Percentiles rank a stretch among this genome's conserved stretches.
Conservation (phyloP, 2,888 invertebrate genomes). For the Portevinia maculata region DNA sequence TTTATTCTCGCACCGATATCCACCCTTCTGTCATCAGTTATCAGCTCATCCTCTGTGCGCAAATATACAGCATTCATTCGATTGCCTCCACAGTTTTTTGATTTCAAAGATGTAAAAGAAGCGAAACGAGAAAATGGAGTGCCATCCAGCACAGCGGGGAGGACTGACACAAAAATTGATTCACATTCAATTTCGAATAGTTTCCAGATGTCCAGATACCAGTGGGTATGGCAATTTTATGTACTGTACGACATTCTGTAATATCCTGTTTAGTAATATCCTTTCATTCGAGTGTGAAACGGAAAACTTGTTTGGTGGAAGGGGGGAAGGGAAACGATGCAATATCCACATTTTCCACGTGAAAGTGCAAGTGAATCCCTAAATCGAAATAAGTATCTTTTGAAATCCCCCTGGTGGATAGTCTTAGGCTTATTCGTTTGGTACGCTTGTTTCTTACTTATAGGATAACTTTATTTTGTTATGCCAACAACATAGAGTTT, state of each 20-base stretch:
- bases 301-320: neutral
- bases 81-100: conserved; percentile 38
- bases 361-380: conserved; percentile 16
- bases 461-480: too few relatives aligned
- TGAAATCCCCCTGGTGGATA: neutral
- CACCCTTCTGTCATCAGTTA: conserved; percentile 42
- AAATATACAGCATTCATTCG: conserved; percentile 37
- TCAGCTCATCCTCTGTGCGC: conserved; percentile 9
- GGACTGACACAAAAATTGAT: conserved; percentile 34
- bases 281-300: conserved; percentile 43
- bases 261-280: conserved; percentile 67
- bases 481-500: too few relatives aligned
- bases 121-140: conserved; percentile 25
- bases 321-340: conserved; percentile 10
- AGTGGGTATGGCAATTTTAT: conserved; percentile 3
- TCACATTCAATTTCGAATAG: conserved; percentile 62
- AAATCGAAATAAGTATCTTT: neutral
- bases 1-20: conserved; percentile 54
- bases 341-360: conserved; percentile 36
- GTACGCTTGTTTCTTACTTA: too few relatives aligned
- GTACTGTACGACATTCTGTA: conserved; percentile 47
- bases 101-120: conserved; percentile 32
- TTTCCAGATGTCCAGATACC: conserved; percentile 61
- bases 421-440: too few relatives aligned
- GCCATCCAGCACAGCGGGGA: neutral